These are phyloP conservation scores for Falcaria lacertinaria DNA, from an alignment of 2,888 invertebrate species.

Conservation along the genomic window DNA sequence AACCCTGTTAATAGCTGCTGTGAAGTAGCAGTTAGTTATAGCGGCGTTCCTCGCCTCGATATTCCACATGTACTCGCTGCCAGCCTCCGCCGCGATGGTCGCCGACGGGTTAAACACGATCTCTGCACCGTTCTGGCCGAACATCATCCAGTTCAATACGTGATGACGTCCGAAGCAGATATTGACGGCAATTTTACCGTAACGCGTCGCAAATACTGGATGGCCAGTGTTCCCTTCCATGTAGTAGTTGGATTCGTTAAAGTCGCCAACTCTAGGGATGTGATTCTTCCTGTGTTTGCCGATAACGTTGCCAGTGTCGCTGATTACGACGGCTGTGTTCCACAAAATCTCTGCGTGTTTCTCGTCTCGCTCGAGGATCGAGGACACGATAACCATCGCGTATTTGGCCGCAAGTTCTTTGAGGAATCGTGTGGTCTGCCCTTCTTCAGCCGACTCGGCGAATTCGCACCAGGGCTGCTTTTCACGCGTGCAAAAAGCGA, in stretches of 20 bases:
- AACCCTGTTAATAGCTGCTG: conserved; percentile 96
- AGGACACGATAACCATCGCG: conserved; percentile 96
- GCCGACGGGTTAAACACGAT: conserved; percentile 99
- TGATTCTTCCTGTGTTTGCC: conserved; percentile 99
- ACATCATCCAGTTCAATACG: conserved; percentile 99
- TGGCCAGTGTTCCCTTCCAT: conserved; percentile 98
- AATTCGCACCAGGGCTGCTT: conserved; percentile 98
- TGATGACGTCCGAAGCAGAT: conserved; percentile 99
- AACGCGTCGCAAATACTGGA: conserved; percentile 93
- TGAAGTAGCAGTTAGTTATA: conserved; percentile 97
- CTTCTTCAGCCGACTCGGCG: conserved; percentile 94
- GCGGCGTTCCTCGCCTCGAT: conserved; percentile 98
- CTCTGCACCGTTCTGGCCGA: conserved; percentile 97
- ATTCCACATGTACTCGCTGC: conserved; percentile 95
- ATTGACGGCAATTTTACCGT: conserved; percentile 94
- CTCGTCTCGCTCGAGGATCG: conserved; percentile 96
- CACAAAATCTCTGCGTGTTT: conserved; percentile 92
- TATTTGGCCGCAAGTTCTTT: conserved; percentile 88
- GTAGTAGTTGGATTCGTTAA: conserved; percentile 99
- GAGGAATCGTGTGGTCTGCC: conserved; percentile 92
- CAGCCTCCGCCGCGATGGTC: conserved; percentile 86
- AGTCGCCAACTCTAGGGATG: conserved; percentile 98
- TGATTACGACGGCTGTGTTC: conserved; percentile 98
- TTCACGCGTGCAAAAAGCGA: conserved; percentile 98
- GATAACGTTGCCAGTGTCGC: conserved; percentile 90